Evolutionary conservation across 2,888 invertebrate species (phyloP), one percentile per base, ranked within the genome.

Genomic region (Limnephilus marmoratus): DNA sequence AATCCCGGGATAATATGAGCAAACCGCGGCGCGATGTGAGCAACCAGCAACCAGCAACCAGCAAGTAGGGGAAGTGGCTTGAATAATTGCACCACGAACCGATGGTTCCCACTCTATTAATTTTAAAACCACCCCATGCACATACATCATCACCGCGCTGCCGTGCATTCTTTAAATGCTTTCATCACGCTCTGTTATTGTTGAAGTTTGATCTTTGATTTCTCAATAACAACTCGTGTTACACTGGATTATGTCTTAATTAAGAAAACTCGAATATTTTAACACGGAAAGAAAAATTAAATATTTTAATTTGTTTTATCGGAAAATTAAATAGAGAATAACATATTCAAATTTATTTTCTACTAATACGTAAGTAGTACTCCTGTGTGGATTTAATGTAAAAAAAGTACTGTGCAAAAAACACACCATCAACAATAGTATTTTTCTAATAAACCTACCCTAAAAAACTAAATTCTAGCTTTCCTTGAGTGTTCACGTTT

Each of bases 61-160:
- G 68, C 24, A 85, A 85, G 90, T 85, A 53, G 87, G 86, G 90
- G 92, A 93, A 88, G 90, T 89, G 91, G 92, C 82, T 88, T 92
- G 91, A 93, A 91, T 93, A 92, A 93, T 93, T 92, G 90, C 91
- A 87, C 82, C 81, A 83, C 92, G 90, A 85, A 91, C 87, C 90
- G 80, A 91, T 92, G 87, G 90, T 92, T 93, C 92, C 91, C 92
- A 85, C 90, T 90, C 88, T 85, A 92, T 91, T 93, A 91, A 91
- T 93, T 93, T 91, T 90, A 93, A 93, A 93, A 92, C 90, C 91
- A 91, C 93, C 90, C 90, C 31, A 9, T 68, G 5, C 2, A 45
- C 37, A 45, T 91, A 91, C 85, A 90, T 89, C 92, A 89, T 88
- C 90, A 91, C 90, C 90, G 81, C 89, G 88, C 85, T 83, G 91